Evolutionary conservation across 2,797 vertebrate species (phyloP).

Genomic region (Tadarida brasiliensis): DNA sequence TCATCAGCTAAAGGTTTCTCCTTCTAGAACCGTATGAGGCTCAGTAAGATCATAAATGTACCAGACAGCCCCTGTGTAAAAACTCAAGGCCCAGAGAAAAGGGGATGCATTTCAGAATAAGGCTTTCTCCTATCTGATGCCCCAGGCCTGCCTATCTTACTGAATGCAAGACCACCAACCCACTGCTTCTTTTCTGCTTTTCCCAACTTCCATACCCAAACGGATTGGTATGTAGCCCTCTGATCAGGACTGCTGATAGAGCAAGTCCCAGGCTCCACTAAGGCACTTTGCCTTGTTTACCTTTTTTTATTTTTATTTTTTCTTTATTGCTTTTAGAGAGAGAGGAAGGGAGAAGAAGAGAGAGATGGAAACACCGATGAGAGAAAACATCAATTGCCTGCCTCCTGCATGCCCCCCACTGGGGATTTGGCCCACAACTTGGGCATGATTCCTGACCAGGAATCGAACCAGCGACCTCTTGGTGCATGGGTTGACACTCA

Average conservation of each 20-base stretch:
- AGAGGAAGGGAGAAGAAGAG: too few relatives aligned
- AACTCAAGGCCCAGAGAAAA: not conserved
- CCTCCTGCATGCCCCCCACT: too few relatives aligned
- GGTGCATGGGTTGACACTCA: too few relatives aligned
- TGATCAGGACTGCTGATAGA: fast-evolving
- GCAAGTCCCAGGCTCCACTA: not conserved
- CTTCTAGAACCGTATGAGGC: not conserved
- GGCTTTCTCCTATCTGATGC: not conserved
- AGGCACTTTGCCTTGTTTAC: not conserved
- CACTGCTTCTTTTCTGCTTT: not conserved
- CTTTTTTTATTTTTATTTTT: too few relatives aligned
- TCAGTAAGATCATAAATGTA: not conserved
- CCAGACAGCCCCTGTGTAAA: not conserved
- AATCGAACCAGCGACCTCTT: too few relatives aligned
- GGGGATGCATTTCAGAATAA: not conserved
- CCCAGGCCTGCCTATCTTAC: not conserved
- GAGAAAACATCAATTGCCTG: too few relatives aligned
- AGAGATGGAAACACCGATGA: too few relatives aligned
- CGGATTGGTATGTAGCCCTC: not conserved
- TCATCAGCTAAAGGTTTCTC: not conserved
- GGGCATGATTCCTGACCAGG: too few relatives aligned
- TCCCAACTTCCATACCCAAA: not conserved
- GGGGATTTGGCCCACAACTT: too few relatives aligned
- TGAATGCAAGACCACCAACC: not conserved
- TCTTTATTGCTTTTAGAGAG: too few relatives aligned